A percentile compares a stretch with the other conserved stretches of the same genome.
These are phyloP conservation scores for Colostygia pectinataria DNA, from an alignment of 2,888 invertebrate species.

Conservation along the genomic window DNA sequence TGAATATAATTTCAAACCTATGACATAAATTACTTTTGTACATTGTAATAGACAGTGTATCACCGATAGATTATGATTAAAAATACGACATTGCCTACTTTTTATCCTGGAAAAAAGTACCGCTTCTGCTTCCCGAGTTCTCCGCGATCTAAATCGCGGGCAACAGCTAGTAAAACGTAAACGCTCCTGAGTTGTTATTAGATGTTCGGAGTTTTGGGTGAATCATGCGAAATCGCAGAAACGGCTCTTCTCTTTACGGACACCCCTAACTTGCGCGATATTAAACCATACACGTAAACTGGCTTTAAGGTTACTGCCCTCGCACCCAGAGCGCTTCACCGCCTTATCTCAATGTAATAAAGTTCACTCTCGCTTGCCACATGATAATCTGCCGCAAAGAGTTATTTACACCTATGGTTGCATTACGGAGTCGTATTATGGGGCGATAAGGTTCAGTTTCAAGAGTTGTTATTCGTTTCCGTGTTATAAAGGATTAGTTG, in stretches of 20 bases:
- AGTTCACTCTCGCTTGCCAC: slow-evolving; percentile 19
- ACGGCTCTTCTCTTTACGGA: not conserved
- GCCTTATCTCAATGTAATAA: slow-evolving; percentile 18
- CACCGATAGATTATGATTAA: too few species aligned
- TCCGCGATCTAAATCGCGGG: too few species aligned
- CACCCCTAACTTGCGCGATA: slow-evolving; percentile 32
- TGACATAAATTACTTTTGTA: too few species aligned
- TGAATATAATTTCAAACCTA: too few species aligned
- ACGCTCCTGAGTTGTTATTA: too few species aligned
- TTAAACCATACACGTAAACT: slow-evolving; percentile 38
- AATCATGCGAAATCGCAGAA: not conserved
- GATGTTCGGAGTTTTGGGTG: too few species aligned
- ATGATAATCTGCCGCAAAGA: slow-evolving; percentile 4
- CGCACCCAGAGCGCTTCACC: slow-evolving; percentile 11
- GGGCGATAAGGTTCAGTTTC: slow-evolving; percentile 5
- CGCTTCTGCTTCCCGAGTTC: too few species aligned
- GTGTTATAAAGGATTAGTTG: slow-evolving; percentile 8
- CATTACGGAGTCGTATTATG: not conserved
- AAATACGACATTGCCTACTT: too few species aligned
- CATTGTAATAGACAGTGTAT: too few species aligned
- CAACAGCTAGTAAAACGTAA: too few species aligned
- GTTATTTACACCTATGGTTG: slow-evolving; percentile 1
- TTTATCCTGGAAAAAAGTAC: too few species aligned
- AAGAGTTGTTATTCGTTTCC: not conserved
- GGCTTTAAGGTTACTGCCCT: slow-evolving; percentile 40